phyloP scores from a whole-genome alignment of 2,113 vertebrate genomes.

The Epinephelus lanceolatus region DNA sequence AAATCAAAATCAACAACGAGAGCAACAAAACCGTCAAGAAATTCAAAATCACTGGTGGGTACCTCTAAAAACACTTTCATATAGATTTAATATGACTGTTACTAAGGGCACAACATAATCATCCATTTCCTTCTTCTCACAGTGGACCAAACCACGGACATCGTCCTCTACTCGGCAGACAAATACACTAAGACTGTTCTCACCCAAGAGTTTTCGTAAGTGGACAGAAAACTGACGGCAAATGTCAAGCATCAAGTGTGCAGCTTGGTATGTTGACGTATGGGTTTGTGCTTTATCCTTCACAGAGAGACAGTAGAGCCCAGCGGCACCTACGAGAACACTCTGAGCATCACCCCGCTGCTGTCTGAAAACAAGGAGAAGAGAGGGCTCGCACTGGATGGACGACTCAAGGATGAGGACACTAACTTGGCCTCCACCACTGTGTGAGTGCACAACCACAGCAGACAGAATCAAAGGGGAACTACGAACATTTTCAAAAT shows the following conservation, averaged over 20 bases:
- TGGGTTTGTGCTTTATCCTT: constrained; percentile 1
- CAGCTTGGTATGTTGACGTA: not conserved
- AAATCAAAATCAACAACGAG: constrained; percentile 90
- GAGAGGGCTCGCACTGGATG: constrained; percentile 90
- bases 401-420: constrained; percentile 93
- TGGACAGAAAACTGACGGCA: not conserved
- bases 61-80: not conserved
- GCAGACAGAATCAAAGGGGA: too few relatives aligned
- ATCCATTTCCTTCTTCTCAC: not conserved
- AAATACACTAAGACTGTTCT: constrained; percentile 91
- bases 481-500: too few relatives aligned
- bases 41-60: constrained; percentile 88
- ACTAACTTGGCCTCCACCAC: constrained; percentile 95
- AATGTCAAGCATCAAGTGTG: not conserved
- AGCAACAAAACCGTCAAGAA: constrained; percentile 93
- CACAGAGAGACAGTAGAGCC: constrained; percentile 88
- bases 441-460: constrained; percentile 81
- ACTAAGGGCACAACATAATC: not conserved
- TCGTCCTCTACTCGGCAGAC: constrained; percentile 94
- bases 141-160: constrained; percentile 94
- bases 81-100: not conserved
- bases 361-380: constrained; percentile 88
- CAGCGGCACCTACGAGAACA: constrained; percentile 86
- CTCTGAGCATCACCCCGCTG: constrained; percentile 82
- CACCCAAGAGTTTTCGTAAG: constrained; percentile 89